phyloP scores from a whole-genome alignment of 2,888 invertebrate genomes.

The Cephus runcator region DNA sequence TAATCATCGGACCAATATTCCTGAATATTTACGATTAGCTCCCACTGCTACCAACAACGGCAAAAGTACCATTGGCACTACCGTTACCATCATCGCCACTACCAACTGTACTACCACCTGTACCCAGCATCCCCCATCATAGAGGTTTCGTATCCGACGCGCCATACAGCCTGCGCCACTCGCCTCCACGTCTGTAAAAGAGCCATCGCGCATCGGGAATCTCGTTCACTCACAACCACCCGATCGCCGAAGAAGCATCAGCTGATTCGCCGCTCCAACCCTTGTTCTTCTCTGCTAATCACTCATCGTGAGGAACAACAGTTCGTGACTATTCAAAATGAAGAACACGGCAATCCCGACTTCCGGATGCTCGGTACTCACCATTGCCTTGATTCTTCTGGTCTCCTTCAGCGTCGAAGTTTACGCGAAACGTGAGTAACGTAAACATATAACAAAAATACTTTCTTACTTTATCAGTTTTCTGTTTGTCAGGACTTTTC shows the following conservation, averaged over 20 bases:
- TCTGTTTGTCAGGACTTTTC: not conserved
- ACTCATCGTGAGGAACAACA: no score
- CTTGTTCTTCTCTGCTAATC: not conserved
- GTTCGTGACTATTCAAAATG: no score
- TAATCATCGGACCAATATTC: no score
- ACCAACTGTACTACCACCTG: constrained; percentile 21
- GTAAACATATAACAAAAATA: not conserved
- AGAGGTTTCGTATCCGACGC: constrained; percentile 23
- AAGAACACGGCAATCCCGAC: no score
- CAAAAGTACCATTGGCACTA: no score
- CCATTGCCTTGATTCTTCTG: not conserved
- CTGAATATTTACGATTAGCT: no score
- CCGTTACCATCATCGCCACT: no score
- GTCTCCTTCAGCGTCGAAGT: not conserved
- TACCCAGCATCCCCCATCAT: constrained; percentile 29
- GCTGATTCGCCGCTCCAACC: constrained; percentile 3
- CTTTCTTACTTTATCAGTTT: not conserved
- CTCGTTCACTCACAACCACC: constrained; percentile 57
- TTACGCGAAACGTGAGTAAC: constrained; percentile 1
- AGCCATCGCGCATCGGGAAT: constrained; percentile 29
- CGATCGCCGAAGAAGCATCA: constrained; percentile 53
- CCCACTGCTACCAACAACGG: no score
- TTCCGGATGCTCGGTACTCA: not conserved
- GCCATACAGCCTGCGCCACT: constrained; percentile 29
- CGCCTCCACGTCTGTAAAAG: constrained; percentile 24